A percentile compares a stretch with the other conserved stretches of the same genome.
Evolutionary conservation across 2,113 vertebrate species (phyloP).

Genomic region (Willisornis vidua): DNA sequence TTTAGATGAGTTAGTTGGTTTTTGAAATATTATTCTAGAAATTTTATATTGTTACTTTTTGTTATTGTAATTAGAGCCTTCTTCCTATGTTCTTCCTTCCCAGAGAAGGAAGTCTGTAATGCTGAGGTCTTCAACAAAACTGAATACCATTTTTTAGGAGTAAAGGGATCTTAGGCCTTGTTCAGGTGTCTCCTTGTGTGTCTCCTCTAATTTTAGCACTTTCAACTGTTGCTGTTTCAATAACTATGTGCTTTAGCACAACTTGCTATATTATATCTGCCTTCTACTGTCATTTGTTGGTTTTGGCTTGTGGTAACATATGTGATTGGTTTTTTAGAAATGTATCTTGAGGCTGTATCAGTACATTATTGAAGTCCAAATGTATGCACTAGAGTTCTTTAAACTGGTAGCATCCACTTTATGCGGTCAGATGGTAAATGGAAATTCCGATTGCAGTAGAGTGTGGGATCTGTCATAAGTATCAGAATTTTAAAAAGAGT

Average conservation of each 20-base stretch:
- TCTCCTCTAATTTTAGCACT: neutral
- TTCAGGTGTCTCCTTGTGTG: neutral
- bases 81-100: neutral
- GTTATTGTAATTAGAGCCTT: neutral
- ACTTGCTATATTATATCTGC: neutral
- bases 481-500: neutral
- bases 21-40: neutral
- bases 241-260: neutral
- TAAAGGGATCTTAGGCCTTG: neutral
- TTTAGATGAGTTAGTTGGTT: neutral
- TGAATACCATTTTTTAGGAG: neutral
- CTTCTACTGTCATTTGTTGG: neutral
- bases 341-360: neutral
- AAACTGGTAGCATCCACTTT: neutral
- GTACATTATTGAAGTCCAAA: neutral
- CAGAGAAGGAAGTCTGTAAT: neutral
- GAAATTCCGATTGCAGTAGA: neutral
- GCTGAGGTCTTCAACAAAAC: neutral
- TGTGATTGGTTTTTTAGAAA: neutral
- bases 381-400: neutral
- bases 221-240: neutral
- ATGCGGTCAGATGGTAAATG: neutral
- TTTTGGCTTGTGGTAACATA: neutral
- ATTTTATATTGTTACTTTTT: neutral
- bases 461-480: neutral